Evolutionary conservation across 2,113 vertebrate genomes (phyloP).

Genomic region (Eudyptes chrysolophus): DNA sequence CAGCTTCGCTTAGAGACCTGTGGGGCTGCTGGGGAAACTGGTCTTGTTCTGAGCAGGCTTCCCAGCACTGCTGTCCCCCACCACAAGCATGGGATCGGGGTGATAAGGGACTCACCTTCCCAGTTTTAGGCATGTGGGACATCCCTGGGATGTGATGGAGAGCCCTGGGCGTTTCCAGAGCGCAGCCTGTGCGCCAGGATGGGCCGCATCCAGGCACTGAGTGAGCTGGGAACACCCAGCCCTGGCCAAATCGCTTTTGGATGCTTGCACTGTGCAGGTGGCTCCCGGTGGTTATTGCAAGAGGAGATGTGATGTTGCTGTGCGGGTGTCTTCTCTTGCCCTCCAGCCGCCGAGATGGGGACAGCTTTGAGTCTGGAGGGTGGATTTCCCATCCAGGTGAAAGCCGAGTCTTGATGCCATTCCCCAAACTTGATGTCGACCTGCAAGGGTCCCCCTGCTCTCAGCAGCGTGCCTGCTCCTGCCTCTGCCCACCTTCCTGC

Average conservation of each 20-base stretch:
- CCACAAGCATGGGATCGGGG: fast-evolving
- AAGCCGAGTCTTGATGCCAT: neutral
- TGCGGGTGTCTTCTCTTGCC: neutral
- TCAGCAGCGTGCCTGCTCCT: neutral
- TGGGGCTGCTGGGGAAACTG: neutral
- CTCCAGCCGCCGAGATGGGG: neutral
- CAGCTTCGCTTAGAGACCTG: neutral
- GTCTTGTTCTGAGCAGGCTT: neutral
- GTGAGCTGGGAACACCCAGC: neutral
- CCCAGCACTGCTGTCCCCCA: neutral
- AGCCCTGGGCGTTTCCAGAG: neutral
- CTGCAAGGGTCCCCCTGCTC: neutral
- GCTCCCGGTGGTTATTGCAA: fast-evolving
- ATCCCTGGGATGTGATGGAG: neutral
- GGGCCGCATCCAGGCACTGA: neutral
- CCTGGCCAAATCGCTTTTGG: neutral
- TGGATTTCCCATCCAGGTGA: neutral
- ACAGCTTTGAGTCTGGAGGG: neutral
- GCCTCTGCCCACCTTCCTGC: neutral
- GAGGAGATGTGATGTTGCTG: too few relatives aligned
- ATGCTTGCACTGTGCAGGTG: neutral
- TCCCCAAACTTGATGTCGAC: neutral
- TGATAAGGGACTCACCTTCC: fast-evolving
- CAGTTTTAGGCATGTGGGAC: neutral
- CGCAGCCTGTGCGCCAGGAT: neutral